These are phyloP conservation scores for Agriopis leucophaearia DNA, from an alignment of 2,888 invertebrate genomes.

Conservation along the genomic window DNA sequence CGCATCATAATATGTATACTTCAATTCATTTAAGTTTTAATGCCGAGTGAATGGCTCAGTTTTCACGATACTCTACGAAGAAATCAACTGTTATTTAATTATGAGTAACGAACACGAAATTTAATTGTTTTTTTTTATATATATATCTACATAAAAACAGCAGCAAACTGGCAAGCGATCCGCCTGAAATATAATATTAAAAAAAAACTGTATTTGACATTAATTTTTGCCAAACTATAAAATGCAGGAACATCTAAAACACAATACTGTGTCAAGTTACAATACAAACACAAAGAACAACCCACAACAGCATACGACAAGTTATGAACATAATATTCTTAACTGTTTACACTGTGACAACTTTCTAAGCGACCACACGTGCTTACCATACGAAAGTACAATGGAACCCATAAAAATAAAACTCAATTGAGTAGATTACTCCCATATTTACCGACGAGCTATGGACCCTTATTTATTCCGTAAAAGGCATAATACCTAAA, in stretches of 20 bases:
- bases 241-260: neutral
- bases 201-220: too few species aligned
- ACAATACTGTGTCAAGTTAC: neutral
- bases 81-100: neutral
- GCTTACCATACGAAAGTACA: slow-evolving; percentile 11
- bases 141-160: too few species aligned
- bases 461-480: slow-evolving; percentile 31
- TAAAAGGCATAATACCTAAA: slow-evolving; percentile 38
- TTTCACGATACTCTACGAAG: neutral
- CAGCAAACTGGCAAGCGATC: too few species aligned
- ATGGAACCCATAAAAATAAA: slow-evolving; percentile 29
- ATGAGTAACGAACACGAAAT: neutral
- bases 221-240: neutral
- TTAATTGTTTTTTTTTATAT: neutral
- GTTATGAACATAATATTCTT: slow-evolving; percentile 15
- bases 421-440: slow-evolving; percentile 34
- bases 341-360: slow-evolving; percentile 29
- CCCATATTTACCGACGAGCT: slow-evolving; percentile 32
- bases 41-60: neutral
- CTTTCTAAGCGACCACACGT: slow-evolving; percentile 26
- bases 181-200: too few species aligned
- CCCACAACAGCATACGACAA: neutral
- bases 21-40: slow-evolving; percentile 10
- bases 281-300: neutral
- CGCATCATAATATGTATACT: neutral